Base-by-base conservation (phyloP, 2,113 vertebrate genomes). In the Perccottus glenii region DNA sequence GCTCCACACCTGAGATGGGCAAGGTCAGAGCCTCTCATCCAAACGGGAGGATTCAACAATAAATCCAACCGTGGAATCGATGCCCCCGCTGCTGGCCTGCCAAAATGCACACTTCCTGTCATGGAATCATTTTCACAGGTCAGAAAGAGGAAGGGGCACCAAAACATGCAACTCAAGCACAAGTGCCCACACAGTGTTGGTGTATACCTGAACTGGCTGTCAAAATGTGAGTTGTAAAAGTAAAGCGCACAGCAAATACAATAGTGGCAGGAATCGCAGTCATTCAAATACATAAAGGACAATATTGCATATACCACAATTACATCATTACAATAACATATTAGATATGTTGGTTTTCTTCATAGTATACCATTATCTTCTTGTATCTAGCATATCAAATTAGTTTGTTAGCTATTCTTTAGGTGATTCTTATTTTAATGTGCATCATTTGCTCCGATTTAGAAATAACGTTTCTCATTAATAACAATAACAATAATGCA, bases 1-100 rank as follows among this genome's bases (percentile, higher is more conserved):
- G 71, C 81, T 73, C 62, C 59, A 49, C 73, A 85, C 78, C 81
- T 65, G 75, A 88, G 82, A 86, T 73, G 80, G 77, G 81, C 86
- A 85, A 89, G 89, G 89, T 90, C 87, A 87, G 56, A 79, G 77
- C 78, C 73, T 84, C 75, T 81, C 76, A 80, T 87, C 72, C 79
- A 78, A 78, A 86, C 42, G 4, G 70, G 68, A 59, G 80, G 75
- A 82, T 80, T 81, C 75, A 58, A 84, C 83, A 83, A 88, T 88
- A 89, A 90, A 89, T 89, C 77, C 86, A 76, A 64, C 47, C 65
- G 14, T 64, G 61, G 75, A 85, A 88, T 87, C 84, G 75, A 83
- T 85, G 79, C 62, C 73, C 19, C 73, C 60, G 68, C 77, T 42
- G 50, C 69, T 62, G 78, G 80, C 73, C 83, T 70, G 77, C 80